phyloP scores from a whole-genome alignment of 1,140 invertebrate species.

The Vanessa tameamea region DNA sequence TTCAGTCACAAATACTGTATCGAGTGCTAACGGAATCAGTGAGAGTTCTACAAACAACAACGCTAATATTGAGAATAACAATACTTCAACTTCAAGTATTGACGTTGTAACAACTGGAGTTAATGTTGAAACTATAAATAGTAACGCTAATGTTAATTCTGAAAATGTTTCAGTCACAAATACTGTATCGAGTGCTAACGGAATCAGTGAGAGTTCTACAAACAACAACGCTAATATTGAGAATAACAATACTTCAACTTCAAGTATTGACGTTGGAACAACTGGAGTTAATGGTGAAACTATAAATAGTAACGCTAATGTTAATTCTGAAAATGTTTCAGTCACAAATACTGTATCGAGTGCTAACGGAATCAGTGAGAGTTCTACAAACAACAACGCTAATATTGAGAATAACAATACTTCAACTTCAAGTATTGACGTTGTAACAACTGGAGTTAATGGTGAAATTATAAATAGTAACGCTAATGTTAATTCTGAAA shows the following conservation, averaged over 20 bases:
- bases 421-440: not conserved
- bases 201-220: not conserved
- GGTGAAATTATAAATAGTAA: not conserved
- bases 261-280: not conserved
- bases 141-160: not conserved
- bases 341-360: not conserved
- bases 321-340: not conserved
- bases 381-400: not conserved
- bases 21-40: not conserved
- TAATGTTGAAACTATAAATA: not conserved
- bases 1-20: not conserved
- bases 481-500: not conserved
- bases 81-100: not conserved
- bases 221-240: slow-evolving; percentile 1
- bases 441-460: not conserved
- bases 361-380: not conserved
- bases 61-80: not conserved
- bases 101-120: not conserved
- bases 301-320: no score
- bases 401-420: not conserved
- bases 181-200: not conserved
- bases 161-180: not conserved
- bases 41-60: not conserved
- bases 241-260: not conserved
- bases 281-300: not conserved